Conservation (phyloP, 2,888 invertebrate species). For the Diloba caeruleocephala region DNA sequence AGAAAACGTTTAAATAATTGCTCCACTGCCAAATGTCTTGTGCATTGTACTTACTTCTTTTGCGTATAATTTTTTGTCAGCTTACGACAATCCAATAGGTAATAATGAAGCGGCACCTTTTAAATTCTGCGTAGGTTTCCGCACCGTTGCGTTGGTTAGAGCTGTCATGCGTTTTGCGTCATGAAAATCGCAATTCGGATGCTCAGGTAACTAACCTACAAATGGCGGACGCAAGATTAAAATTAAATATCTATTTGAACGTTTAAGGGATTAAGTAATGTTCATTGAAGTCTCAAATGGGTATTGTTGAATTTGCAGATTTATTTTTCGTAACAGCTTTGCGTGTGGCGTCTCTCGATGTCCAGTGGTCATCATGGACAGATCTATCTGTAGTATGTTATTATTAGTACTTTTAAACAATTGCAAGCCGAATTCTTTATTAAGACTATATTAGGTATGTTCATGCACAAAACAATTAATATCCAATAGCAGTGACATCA, state of each 20-base stretch:
- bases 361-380: too few relatives aligned
- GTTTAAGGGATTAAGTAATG: constrained; percentile 38
- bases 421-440: too few relatives aligned
- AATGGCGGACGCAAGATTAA: constrained; percentile 62
- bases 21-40: constrained; percentile 56
- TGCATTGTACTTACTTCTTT: constrained; percentile 21
- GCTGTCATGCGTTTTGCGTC: constrained; percentile 61
- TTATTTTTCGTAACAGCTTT: too few relatives aligned
- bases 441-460: too few relatives aligned
- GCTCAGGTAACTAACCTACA: constrained; percentile 48
- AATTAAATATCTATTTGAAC: constrained; percentile 61
- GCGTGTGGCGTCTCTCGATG: too few relatives aligned
- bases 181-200: constrained; percentile 42
- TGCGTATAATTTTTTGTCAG: constrained; percentile 75
- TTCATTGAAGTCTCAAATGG: constrained; percentile 22
- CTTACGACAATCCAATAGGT: constrained; percentile 76
- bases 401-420: too few relatives aligned
- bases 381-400: too few relatives aligned
- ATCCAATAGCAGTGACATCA: too few relatives aligned
- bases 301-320: constrained; percentile 12
- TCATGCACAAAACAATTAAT: too few relatives aligned
- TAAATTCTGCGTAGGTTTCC: constrained; percentile 60
- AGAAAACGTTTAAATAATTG: constrained; percentile 68
- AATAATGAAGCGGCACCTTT: constrained; percentile 45
- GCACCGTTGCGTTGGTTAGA: constrained; percentile 57